Evolutionary conservation across 2,888 invertebrate species (phyloP).

Genomic region (Xestoiulus laeticollis): DNA sequence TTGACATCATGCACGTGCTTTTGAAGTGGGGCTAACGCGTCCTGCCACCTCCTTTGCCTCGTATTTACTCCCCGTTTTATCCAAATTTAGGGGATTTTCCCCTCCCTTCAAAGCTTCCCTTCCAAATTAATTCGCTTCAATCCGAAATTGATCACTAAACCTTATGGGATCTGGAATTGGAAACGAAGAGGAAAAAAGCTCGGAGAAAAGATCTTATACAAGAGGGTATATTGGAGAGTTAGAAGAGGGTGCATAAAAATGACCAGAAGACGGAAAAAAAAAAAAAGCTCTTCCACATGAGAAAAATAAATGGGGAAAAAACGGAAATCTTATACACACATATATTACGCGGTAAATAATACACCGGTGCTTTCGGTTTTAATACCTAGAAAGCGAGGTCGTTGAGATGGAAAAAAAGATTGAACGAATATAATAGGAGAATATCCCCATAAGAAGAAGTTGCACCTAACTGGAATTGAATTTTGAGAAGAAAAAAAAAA

Average conservation of each 20-base stretch:
- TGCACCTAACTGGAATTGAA: slow-evolving; percentile 26
- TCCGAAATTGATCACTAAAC: slow-evolving; percentile 26
- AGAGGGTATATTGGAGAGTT: neutral
- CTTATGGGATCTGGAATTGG: slow-evolving; percentile 26
- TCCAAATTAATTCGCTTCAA: slow-evolving; percentile 20
- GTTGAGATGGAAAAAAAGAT: neutral
- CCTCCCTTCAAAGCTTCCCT: neutral
- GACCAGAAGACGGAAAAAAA: slow-evolving; percentile 12
- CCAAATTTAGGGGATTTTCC: slow-evolving; percentile 6
- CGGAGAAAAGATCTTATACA: slow-evolving; percentile 4
- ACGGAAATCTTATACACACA: slow-evolving; percentile 12
- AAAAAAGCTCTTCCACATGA: neutral
- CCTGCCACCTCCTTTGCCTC: neutral
- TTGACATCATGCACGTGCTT: slow-evolving; percentile 1
- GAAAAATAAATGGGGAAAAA: slow-evolving; percentile 15
- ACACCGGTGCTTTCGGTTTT: neutral
- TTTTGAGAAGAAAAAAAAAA: slow-evolving; percentile 4
- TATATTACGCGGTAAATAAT: slow-evolving; percentile 12
- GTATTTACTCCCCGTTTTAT: neutral
- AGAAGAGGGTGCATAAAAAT: slow-evolving; percentile 11
- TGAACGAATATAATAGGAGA: slow-evolving; percentile 1
- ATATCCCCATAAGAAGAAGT: slow-evolving; percentile 9
- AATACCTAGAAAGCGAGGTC: neutral
- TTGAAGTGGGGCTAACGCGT: slow-evolving; percentile 10
- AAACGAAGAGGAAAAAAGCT: slow-evolving; percentile 20